phyloP scores from a whole-genome alignment of 2,797 vertebrate genomes.

The Pipistrellus nathusii region DNA sequence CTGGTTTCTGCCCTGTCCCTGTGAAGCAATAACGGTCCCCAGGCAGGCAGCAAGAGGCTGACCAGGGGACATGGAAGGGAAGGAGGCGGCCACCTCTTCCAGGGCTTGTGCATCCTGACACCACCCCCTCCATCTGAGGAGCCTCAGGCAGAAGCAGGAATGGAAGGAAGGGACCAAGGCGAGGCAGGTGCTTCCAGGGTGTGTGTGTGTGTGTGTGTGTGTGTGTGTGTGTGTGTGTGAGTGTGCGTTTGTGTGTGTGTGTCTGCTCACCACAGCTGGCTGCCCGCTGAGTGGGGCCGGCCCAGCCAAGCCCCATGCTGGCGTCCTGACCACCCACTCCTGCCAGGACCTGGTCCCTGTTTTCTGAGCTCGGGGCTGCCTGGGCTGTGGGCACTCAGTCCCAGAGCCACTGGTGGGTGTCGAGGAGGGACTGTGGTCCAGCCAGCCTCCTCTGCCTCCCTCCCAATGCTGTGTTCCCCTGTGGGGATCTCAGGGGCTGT shows the following conservation, averaged over 20 bases:
- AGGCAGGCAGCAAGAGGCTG: slow-evolving; percentile 68
- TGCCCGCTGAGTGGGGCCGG: not conserved
- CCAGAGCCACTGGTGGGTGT: slow-evolving; percentile 80
- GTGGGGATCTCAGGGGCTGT: slow-evolving; percentile 85
- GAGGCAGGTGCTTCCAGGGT: slow-evolving; percentile 41
- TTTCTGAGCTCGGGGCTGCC: slow-evolving; percentile 81
- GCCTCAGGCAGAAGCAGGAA: slow-evolving; percentile 37
- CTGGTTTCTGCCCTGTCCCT: slow-evolving; percentile 49
- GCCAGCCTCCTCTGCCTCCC: slow-evolving; percentile 58
- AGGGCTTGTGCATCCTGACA: slow-evolving; percentile 44
- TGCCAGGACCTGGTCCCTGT: slow-evolving; percentile 72
- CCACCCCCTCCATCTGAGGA: not conserved
- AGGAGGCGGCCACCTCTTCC: slow-evolving; percentile 47
- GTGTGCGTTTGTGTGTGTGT: too few relatives aligned
- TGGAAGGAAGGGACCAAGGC: slow-evolving; percentile 75
- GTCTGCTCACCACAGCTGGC: not conserved
- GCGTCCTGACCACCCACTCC: slow-evolving; percentile 44
- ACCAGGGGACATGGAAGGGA: slow-evolving; percentile 24
- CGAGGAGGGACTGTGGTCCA: slow-evolving; percentile 9
- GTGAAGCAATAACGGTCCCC: slow-evolving; percentile 83
- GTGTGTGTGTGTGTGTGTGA: too few relatives aligned
- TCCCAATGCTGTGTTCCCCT: slow-evolving; percentile 84
- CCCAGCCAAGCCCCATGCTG: not conserved
- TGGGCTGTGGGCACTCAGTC: slow-evolving; percentile 67
- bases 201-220: not conserved